Base-by-base conservation (phyloP, 2,888 invertebrate genomes). In the Ophion slaviceki region DNA sequence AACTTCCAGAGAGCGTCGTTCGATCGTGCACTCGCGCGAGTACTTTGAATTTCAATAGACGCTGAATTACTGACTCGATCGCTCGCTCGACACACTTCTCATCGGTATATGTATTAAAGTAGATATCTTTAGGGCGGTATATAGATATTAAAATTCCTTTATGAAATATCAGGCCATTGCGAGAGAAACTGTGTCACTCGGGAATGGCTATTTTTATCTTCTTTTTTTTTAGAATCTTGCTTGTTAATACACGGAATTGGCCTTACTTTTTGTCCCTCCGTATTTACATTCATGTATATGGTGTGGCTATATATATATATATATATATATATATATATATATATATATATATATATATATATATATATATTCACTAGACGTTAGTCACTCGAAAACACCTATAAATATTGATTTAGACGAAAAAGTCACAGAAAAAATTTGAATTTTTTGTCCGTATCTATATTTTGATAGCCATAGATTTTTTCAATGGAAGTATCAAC, bases 111-210 rank as follows among this genome's bases (percentile, higher is more conserved):
- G 80, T 85, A 82, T 85, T 83, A 85, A 85, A 82, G 85, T 82
- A 77, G 80, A 87, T 82, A 78, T 71, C 80, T 75, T 82, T 68
- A 80, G 87, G 87, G 85, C 85, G 85, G 85, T 87, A 86, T 78
- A 86, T 86, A 83, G 87, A 87, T 87, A 88, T 87, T 88, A 87
- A 86, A 88, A 88, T 86, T 85, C 83, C 82, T 72, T 88, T 88
- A 86, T 74, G 88, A 87, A 88, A 87, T 88, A 85, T 87, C 87
- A 87, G 87, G 86, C 88, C 86, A 78, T 82, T 76, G 86, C 88
- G 84, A 87, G 83, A 83, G 76, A 83, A 86, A 81, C 71, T 62
- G 62, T 59, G 72, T 84, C 85, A 72, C 82, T 83, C 67, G 76
- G 74, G 14, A 85, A 80, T 71, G 80, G 79, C 82, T 61, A 79